These are phyloP conservation scores for Upupa epops DNA, from an alignment of 2,113 vertebrate species.

Conservation along the genomic window DNA sequence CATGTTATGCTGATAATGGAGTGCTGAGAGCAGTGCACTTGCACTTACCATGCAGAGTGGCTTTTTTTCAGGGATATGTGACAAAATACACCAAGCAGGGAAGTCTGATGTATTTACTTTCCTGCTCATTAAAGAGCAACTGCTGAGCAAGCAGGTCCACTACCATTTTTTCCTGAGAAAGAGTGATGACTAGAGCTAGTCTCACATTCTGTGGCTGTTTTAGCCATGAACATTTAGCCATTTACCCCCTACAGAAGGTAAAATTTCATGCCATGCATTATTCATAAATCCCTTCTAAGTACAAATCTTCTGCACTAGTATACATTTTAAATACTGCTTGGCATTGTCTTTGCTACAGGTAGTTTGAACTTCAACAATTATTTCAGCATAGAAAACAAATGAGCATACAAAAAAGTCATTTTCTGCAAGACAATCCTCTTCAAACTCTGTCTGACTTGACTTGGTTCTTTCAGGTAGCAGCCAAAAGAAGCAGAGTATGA, in stretches of 20 bases:
- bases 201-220: background rate
- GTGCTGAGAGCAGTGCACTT: background rate
- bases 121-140: background rate
- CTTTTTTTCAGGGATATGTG: background rate
- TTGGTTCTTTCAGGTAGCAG: background rate
- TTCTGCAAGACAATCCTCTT: background rate
- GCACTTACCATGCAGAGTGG: background rate
- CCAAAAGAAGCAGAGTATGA: background rate
- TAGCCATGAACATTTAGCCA: background rate
- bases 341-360: background rate
- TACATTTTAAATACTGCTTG: background rate
- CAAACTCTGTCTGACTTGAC: background rate
- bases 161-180: background rate
- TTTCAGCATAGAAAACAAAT: background rate
- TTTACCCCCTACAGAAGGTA: background rate
- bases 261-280: constrained; percentile 31
- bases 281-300: background rate
- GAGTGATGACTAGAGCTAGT: background rate
- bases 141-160: background rate
- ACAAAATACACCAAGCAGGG: background rate
- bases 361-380: background rate
- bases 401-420: background rate
- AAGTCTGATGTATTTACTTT: background rate
- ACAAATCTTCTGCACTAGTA: background rate
- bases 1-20: background rate